These are phyloP conservation scores for Drosophila buzzatii DNA, from an alignment of 2,888 invertebrate genomes.

Conservation along the genomic window DNA sequence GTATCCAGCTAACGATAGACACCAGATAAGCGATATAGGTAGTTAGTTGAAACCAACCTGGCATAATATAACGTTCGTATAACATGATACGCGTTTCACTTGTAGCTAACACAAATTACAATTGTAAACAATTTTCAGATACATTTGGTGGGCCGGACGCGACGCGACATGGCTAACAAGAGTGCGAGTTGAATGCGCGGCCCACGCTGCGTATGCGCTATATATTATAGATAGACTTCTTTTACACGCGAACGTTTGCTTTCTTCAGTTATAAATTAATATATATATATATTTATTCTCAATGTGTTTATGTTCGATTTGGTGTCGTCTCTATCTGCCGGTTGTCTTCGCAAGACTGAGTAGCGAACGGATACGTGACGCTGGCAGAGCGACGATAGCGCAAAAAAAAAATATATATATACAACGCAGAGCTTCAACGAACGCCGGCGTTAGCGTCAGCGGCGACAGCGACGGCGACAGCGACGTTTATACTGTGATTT, in stretches of 20 bases:
- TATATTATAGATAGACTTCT: conserved; percentile 2
- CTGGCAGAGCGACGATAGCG: conserved; percentile 59
- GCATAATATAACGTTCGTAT: conserved; percentile 84
- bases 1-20: conserved; percentile 36
- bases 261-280: not conserved
- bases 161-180: conserved; percentile 51
- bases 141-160: conserved; percentile 48
- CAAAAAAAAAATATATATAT: conserved; percentile 4
- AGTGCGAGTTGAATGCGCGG: conserved; percentile 7
- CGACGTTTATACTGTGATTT: conserved; percentile 46
- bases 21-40: conserved; percentile 14
- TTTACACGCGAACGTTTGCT: not conserved
- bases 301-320: conserved; percentile 34
- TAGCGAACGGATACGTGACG: conserved; percentile 72
- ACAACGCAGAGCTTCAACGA: conserved; percentile 5
- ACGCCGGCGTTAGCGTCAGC: conserved; percentile 29
- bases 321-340: conserved; percentile 84
- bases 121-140: conserved; percentile 25
- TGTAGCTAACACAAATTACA: conserved; percentile 59
- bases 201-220: conserved; percentile 61
- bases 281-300: conserved; percentile 1
- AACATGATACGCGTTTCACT: conserved; percentile 73
- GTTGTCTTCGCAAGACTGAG: conserved; percentile 84
- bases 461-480: conserved; percentile 11
- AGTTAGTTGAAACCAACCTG: conserved; percentile 78